Evolutionary conservation across 2,797 vertebrate genomes (phyloP).

Genomic region (Phrynocephalus vlangalii): DNA sequence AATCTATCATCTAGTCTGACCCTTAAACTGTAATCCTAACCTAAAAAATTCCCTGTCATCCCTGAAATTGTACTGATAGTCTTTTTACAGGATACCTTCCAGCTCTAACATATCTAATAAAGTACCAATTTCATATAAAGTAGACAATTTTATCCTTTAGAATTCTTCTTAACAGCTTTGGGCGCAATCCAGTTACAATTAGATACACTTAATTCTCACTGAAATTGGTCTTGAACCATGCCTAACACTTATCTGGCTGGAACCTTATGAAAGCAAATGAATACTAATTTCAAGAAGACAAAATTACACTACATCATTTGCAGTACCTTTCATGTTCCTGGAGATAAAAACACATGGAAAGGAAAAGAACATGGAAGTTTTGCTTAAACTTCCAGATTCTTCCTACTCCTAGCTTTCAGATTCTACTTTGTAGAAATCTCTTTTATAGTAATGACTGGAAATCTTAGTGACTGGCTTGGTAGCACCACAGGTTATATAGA

Average conservation of each 20-base stretch:
- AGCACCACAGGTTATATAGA: too few species aligned
- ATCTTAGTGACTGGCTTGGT: too few species aligned
- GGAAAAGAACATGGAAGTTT: neutral
- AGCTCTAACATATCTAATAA: neutral
- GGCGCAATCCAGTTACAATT: slow-evolving; percentile 5
- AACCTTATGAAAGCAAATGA: slow-evolving; percentile 3
- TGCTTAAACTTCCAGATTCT: neutral
- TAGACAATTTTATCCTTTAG: slow-evolving; percentile 3
- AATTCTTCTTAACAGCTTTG: neutral
- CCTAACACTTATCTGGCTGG: neutral
- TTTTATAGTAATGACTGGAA: too few species aligned
- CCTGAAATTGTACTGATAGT: neutral
- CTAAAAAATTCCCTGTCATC: neutral
- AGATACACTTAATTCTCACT: neutral
- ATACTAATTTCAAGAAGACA: neutral
- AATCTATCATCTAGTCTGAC: too few species aligned
- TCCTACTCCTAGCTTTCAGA: neutral
- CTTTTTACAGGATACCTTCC: neutral
- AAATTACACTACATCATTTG: neutral
- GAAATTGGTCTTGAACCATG: slow-evolving; percentile 11
- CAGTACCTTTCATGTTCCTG: neutral
- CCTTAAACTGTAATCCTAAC: too few species aligned
- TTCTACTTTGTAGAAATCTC: neutral
- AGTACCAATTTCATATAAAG: neutral
- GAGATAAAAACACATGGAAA: neutral